Base-by-base conservation (phyloP, 2,888 invertebrate species). In the Boloria euphrosyne region DNA sequence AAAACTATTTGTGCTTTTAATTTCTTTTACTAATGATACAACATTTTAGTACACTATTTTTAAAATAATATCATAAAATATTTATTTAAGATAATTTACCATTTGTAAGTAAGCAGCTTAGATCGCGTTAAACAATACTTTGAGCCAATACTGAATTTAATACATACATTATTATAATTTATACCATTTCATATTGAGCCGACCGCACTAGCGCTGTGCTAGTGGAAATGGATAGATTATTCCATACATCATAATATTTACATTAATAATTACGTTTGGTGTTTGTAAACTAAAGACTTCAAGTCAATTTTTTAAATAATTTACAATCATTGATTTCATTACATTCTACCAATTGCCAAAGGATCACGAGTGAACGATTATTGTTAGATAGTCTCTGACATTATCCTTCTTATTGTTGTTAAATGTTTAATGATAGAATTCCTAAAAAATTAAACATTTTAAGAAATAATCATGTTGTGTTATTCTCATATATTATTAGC, bases 61-160 rank as follows among this genome's bases (percentile, higher is more conserved):
- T 57, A 16, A 57, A 46, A 13, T 1, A 27, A 57, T 27, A 27
- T 27, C 46, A 14, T 49, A 59, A 14, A 47, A 50, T 59, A 14
- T 14, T 3, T 6, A 3, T 59, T 59, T 59, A 3, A 16, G 27
- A 58, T 47, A 13, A 49, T 59, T 14, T 13, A 22, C 43, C 14
- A 43, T 49, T 16, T 49, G 57, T 69, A 64, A 73, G 73, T 73
- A 73, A 75, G 72, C 70, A 71, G 62, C 64, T 72, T 67, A 60
- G 44, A 65, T 18, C 52, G 67, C 66, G 65, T 52, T 74, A 76
- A 80, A 82, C 75, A 89, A 89, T 89, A 89, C 86, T 90, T 86
- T 83, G 82, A 86, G 87, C 88, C 90, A 89, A 90, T 89, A 89
- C 88, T 88, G 87, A 82, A 82, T 75, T 75, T 77, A 75, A 75